These are phyloP conservation scores for Lordiphosa mommai DNA, from an alignment of 1,140 invertebrate genomes.

Conservation along the genomic window DNA sequence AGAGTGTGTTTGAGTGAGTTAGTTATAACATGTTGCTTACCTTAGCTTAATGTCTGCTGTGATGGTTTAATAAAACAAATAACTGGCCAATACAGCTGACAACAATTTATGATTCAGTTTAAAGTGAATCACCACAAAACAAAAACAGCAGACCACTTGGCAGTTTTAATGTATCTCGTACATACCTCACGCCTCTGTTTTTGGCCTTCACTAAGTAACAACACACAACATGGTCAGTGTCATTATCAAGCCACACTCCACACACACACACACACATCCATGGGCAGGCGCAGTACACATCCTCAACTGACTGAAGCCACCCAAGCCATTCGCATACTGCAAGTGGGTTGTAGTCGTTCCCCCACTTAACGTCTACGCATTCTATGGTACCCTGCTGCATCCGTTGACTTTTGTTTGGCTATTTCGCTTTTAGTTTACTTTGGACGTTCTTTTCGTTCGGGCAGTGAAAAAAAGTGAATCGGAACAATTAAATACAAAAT, in stretches of 20 bases:
- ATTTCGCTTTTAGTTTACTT: conserved; percentile 23
- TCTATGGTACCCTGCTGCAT: background rate
- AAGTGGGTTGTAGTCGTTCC: conserved; percentile 51
- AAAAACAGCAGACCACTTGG: conserved; percentile 21
- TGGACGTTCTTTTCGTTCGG: background rate
- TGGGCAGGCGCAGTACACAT: conserved; percentile 18
- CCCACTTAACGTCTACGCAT: conserved; percentile 66
- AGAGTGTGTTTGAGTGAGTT: conserved; percentile 2
- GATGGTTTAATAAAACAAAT: conserved; percentile 34
- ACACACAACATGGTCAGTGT: conserved; percentile 56
- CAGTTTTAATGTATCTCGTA: no score
- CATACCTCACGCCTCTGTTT: background rate
- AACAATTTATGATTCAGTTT: conserved; percentile 26
- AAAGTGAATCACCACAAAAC: conserved; percentile 10
- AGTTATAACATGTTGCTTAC: conserved; percentile 42
- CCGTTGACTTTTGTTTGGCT: background rate
- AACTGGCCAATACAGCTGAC: conserved; percentile 31
- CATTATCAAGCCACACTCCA: conserved; percentile 56
- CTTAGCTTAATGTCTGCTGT: conserved; percentile 3
- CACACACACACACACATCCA: conserved; percentile 13
- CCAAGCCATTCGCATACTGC: conserved; percentile 16
- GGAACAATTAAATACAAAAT: conserved; percentile 40
- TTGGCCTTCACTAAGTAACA: conserved; percentile 30
- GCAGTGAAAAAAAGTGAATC: conserved; percentile 15
- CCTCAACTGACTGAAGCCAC: conserved; percentile 20